phyloP scores from a whole-genome alignment of 2,113 vertebrate genomes.

The Tautogolabrus adspersus region DNA sequence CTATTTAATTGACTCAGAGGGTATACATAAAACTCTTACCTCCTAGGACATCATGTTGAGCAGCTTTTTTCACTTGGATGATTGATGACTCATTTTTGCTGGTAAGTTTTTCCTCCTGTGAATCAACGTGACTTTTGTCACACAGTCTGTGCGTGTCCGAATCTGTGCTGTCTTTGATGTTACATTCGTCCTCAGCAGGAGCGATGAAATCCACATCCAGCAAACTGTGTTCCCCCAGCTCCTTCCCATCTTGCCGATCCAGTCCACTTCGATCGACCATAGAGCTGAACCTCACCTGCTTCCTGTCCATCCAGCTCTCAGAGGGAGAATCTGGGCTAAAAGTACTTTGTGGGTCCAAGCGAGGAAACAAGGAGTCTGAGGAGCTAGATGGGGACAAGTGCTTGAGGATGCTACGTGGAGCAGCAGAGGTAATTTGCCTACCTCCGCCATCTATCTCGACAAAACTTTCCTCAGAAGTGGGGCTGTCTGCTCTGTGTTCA shows the following conservation, averaged over 20 bases:
- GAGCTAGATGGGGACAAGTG: slow-evolving; percentile 84
- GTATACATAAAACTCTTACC: slow-evolving; percentile 82
- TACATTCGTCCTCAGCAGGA: slow-evolving; percentile 19
- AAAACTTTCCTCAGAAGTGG: slow-evolving; percentile 54
- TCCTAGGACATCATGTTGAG: slow-evolving; percentile 46
- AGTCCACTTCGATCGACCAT: slow-evolving; percentile 47
- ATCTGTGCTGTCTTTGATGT: neutral
- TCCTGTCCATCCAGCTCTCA: slow-evolving; percentile 81
- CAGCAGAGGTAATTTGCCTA: slow-evolving; percentile 42
- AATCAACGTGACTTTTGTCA: slow-evolving; percentile 28
- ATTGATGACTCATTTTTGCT: slow-evolving; percentile 56
- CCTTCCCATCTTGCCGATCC: slow-evolving; percentile 55
- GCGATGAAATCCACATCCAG: slow-evolving; percentile 72
- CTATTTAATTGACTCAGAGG: too few relatives aligned
- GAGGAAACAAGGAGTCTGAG: slow-evolving; percentile 84
- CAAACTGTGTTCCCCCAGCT: slow-evolving; percentile 80
- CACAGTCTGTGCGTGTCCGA: slow-evolving; percentile 21
- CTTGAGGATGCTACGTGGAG: slow-evolving; percentile 84
- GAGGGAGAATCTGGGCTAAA: slow-evolving; percentile 12
- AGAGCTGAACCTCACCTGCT: slow-evolving; percentile 88
- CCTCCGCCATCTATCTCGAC: slow-evolving; percentile 52
- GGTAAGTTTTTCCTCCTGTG: slow-evolving; percentile 14
- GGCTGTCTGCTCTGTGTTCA: slow-evolving; percentile 79
- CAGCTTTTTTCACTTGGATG: slow-evolving; percentile 47
- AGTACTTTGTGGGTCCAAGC: slow-evolving; percentile 46